Evolutionary conservation across 2,888 invertebrate species (phyloP).

Genomic region (Watsonalla binaria): DNA sequence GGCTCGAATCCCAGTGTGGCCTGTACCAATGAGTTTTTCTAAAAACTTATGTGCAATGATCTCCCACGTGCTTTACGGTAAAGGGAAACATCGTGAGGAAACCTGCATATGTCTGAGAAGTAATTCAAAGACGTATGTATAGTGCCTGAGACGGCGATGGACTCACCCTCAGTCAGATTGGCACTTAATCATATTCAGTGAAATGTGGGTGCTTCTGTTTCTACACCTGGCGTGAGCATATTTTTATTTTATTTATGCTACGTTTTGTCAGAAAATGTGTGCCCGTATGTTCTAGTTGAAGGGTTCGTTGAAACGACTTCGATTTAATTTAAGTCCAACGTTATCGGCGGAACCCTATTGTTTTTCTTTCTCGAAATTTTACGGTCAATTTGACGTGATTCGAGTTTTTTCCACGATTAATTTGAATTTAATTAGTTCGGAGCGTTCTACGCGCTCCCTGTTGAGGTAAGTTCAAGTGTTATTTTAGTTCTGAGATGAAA

Average conservation of each 20-base stretch:
- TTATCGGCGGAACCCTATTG: slow-evolving; percentile 73
- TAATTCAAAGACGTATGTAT: too few relatives aligned
- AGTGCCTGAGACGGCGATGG: too few relatives aligned
- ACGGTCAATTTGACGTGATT: slow-evolving; percentile 77
- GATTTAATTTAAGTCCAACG: slow-evolving; percentile 76
- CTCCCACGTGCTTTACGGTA: too few relatives aligned
- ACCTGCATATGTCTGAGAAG: too few relatives aligned
- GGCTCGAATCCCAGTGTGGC: too few relatives aligned
- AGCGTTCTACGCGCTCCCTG: slow-evolving; percentile 36
- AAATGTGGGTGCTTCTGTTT: too few relatives aligned
- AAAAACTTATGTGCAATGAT: too few relatives aligned
- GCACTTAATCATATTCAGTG: too few relatives aligned
- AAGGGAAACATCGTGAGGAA: too few relatives aligned
- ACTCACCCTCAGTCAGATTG: too few relatives aligned
- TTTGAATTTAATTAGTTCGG: slow-evolving; percentile 74
- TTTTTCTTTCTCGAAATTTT: slow-evolving; percentile 76
- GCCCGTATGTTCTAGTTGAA: slow-evolving; percentile 52
- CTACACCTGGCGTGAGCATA: neutral
- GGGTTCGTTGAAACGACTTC: slow-evolving; percentile 71
- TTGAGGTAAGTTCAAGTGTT: slow-evolving; percentile 13
- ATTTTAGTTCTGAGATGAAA: slow-evolving; percentile 5
- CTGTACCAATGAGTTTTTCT: too few relatives aligned
- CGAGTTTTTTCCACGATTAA: slow-evolving; percentile 66
- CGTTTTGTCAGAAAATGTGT: neutral
- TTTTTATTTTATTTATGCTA: neutral